Base-by-base conservation (phyloP, 2,797 vertebrate genomes). In the Trachurus trachurus region DNA sequence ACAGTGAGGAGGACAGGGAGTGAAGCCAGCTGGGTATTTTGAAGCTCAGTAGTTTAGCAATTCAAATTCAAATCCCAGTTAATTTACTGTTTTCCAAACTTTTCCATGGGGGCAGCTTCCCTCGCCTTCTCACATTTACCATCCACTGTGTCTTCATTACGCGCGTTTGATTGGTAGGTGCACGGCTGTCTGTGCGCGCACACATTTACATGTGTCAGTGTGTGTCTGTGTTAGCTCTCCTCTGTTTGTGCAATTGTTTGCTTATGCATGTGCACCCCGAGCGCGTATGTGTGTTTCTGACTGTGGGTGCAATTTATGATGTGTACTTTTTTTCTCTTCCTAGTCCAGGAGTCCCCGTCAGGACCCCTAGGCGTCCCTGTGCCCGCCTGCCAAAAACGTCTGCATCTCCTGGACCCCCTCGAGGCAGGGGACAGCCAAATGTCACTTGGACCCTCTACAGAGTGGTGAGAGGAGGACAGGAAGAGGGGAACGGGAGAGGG, bases 391-490 rank as follows among this genome's bases (percentile, higher is more conserved):
- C 93, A 93, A 93, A 89, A 93, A 91, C 77, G 89, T 87, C 92
- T 93, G 92, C 91, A 92, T 93, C 90, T 94, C 92, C 89, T 87
- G 90, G 89, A 91, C 84, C 88, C 91, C 91, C 93, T 87, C 65
- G 87, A 92, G 90, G 91, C 84, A 74, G 79, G 60, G 85, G 89
- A 91, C 88, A 83, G 91, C 90, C 93, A 93, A 94, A 94, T 94
- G 93, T 93, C 93, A 93, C 87, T 89, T 94, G 93, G 92, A 93
- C 84, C 84, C 86, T 90, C 84, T 92, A 94, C 90, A 93, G 90
- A 94, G 90, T 82, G 81, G 60, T 66, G 84, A 87, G 89, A 71
- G 66, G 81, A 80, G 87, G 80, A 87, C 80, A 73, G 84, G 69
- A 84, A 54, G 87, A 78, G 26, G 86, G 72, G 66, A 71, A 17